A percentile compares a stretch with the other conserved stretches of the same genome.
These are phyloP conservation scores for Archips xylosteana DNA, from an alignment of 2,888 invertebrate genomes.

Conservation along the genomic window DNA sequence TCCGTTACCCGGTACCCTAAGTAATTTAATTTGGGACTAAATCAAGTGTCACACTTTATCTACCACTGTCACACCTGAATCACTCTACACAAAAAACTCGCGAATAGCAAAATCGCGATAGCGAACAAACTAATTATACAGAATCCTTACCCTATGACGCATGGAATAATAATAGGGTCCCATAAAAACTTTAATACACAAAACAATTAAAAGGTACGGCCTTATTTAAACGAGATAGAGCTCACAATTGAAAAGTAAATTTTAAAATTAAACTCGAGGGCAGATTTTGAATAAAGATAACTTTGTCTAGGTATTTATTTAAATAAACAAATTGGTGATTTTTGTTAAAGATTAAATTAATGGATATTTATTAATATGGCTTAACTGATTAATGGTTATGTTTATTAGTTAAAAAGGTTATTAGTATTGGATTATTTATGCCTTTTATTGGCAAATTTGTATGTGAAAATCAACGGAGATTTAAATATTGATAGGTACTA, in stretches of 20 bases:
- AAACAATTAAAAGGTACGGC: constrained; percentile 12
- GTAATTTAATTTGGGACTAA: too few relatives aligned
- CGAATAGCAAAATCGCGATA: constrained; percentile 66
- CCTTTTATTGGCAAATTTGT: constrained; percentile 19
- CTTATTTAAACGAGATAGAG: not conserved
- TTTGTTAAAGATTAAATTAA: constrained; percentile 53
- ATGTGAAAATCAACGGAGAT: not conserved
- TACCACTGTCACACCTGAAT: constrained; percentile 44
- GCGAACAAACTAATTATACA: constrained; percentile 75
- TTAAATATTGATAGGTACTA: not conserved
- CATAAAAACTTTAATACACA: constrained; percentile 39
- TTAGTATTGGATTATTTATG: constrained; percentile 35
- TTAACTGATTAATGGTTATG: constrained; percentile 45
- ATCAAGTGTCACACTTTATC: constrained; percentile 17
- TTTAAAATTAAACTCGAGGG: constrained; percentile 56
- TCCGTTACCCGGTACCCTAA: too few relatives aligned
- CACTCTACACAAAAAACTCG: constrained; percentile 53
- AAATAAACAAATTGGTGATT: constrained; percentile 49
- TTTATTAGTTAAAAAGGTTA: constrained; percentile 39
- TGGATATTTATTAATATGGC: constrained; percentile 51
- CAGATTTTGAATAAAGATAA: constrained; percentile 63
- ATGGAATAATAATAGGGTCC: constrained; percentile 63
- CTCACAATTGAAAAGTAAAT: constrained; percentile 18
- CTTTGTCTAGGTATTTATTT: constrained; percentile 47
- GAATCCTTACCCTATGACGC: constrained; percentile 66